Base-by-base conservation (phyloP, 2,113 vertebrate genomes). In the Pelobates fuscus region DNA sequence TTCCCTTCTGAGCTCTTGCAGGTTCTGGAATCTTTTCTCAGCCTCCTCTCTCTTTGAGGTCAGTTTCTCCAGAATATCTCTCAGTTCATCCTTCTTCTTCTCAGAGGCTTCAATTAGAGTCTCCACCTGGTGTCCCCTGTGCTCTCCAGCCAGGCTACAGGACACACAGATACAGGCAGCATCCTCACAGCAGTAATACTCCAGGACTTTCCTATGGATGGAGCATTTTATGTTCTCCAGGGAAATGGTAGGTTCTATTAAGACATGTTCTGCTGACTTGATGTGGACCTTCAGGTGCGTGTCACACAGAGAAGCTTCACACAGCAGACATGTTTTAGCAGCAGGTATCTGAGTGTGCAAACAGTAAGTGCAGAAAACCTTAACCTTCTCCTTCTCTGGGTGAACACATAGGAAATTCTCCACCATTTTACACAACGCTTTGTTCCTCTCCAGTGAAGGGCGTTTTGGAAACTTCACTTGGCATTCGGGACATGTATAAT, bases 161-260 rank as follows among this genome's bases (percentile, higher is more conserved):
- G 91, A 86, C 0, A 87, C 92, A 78, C 92, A 93, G 65, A 92
- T 88, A 57, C 89, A 91, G 77, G 83, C 60, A 1, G 23, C 60
- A 20, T 91, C 92, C 55, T 89, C 84, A 76, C 82, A 17, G 46
- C 91, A 93, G 87, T 88, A 92, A 85, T 92, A 91, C 0, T 88
- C 86, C 83, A 91, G 92, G 25, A 90, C 86, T 76, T 93, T 90
- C 59, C 91, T 88, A 80, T 93, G 91, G 43, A 92, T 91, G 71
- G 85, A 86, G 77, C 91, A 92, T 66, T 80, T 86, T 89, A 89
- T 92, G 2, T 72, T 27, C 3, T 88, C 88, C 46, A 90, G 82
- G 24, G 91, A 89, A 20, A 87, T 82, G 26, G 85, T 60, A 1
- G 91, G 84, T 1, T 87, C 59, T 61, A 91, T 86, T 68, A 93